Base-by-base conservation (phyloP, 92 coral and sea anemone genomes). In the Ricordea florida region DNA sequence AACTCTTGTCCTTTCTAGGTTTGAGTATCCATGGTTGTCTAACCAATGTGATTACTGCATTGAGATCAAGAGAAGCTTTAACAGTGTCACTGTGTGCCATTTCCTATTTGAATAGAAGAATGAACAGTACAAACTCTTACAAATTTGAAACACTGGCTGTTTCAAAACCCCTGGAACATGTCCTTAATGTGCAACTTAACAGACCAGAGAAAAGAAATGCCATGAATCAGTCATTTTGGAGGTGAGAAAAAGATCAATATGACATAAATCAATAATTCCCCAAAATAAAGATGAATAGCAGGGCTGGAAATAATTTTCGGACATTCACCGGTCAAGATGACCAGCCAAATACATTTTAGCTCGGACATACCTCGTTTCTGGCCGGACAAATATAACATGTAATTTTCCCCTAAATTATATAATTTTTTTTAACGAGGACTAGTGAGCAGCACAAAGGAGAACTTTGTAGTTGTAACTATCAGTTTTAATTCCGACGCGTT, bases 171-270 rank as follows among this genome's bases (percentile, higher is more conserved):
- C 62, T 74, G 43, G 89, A 92, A 15, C 78, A 88, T 80, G 93
- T 94, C 4, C 63, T 88, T 5, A 94, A 92, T 42, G 98, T 94
- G 15, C 92, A 94, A 61, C 82, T 94, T 30, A 94, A 94, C 75
- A 79, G 98, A 38, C 97, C 98, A 29, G 97, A 89, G 20, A 94
- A 94, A 33, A 59, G 98, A 43, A 94, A 94, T 83, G 98, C 98
- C 13, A 87, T 94, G 86, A 94, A 94, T 45, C 55, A 66, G 49
- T 63, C 91, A 2, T 89, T 93, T 57, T 88, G 94, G 96, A 94
- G 92, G 98, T 94, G 62, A 51, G 64, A 18, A 30, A 20, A 9
- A 30, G 17, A 31, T n/a, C n/a, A n/a, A n/a, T n/a, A n/a, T n/a
- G n/a, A n/a, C n/a, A n/a, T n/a, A n/a, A n/a, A n/a, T n/a, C n/a